phyloP scores from a whole-genome alignment of 2,797 vertebrate species.

The Myripristis jacobus region DNA sequence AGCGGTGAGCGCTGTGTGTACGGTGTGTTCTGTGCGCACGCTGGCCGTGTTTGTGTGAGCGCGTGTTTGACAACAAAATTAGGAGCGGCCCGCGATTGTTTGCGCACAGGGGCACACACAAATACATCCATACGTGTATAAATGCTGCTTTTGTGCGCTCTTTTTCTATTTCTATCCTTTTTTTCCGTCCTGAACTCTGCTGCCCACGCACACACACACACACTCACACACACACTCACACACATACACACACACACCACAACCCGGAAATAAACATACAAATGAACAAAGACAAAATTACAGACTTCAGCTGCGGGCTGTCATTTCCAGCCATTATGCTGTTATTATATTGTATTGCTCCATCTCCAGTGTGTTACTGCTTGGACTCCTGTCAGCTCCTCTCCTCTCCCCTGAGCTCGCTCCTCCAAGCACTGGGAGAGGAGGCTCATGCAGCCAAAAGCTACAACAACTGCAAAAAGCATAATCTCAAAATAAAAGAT shows the following conservation, averaged over 20 bases:
- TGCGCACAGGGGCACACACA: conserved; percentile 46
- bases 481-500: not conserved
- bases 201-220: too few relatives aligned
- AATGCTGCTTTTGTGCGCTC: conserved; percentile 30
- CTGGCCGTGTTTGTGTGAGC: conserved; percentile 28
- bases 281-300: conserved; percentile 58
- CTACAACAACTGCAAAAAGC: conserved; percentile 2
- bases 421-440: conserved; percentile 10
- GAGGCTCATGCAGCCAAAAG: conserved; percentile 1
- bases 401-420: not conserved
- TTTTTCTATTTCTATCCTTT: conserved; percentile 30
- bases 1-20: not conserved
- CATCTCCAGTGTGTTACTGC: conserved; percentile 18
- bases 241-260: conserved; percentile 33
- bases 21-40: conserved; percentile 46
- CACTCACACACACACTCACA: conserved; percentile 8
- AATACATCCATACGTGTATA: conserved; percentile 46
- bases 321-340: conserved; percentile 43
- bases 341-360: conserved; percentile 47
- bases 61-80: conserved; percentile 73
- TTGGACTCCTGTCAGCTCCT: not conserved
- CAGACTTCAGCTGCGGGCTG: conserved; percentile 46
- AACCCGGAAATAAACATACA: conserved; percentile 47
- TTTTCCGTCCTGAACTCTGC: conserved; percentile 32
- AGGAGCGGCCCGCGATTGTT: conserved; percentile 59